Base-by-base conservation (phyloP, 2,113 vertebrate genomes). In the Stegastes partitus region DNA sequence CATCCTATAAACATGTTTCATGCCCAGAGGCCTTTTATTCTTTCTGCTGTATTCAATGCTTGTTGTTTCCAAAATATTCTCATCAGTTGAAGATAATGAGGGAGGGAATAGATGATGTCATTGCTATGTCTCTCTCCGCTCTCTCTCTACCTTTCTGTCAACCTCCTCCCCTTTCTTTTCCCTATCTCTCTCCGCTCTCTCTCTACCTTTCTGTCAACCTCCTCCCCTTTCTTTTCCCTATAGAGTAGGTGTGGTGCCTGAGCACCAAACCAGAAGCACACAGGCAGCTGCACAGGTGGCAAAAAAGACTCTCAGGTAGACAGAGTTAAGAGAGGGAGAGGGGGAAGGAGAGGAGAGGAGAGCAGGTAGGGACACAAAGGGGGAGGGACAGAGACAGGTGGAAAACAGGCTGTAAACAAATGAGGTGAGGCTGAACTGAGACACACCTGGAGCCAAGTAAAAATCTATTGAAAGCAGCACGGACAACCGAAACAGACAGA, bases 201-300 rank as follows among this genome's bases (percentile, higher is more conserved):
- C 4, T 74, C 66, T 68, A 19, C 68, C 62, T 67, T 39, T 54
- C 31, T 63, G 6, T 74, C 58, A 65, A 5, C 61, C 82, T 82
- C 87, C 85, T 71, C 68, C 78, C 58, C 67, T 69, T 82, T 53
- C 18, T 62, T 58, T 45, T 69, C 67, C 74, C 83, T 26, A 11
- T 31, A 66, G 70, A 68, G 59, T 75, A 86, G 91, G 89, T 83
- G 89, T 88, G 83, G 77, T 54, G 44, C 54, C 58, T 64, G 23
- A 21, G 23, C 79, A 75, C 74, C 83, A 82, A 51, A 16, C 14
- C 82, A 86, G 74, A 74, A 82, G 39, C 79, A n/a, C 37, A 58
- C 50, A 89, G 79, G 59, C 74, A 6, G 68, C 68, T 56, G 25
- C 81, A 85, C 83, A 81, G 75, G 55, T 78, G 54, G 87, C 79